Conservation (phyloP, 2,797 vertebrate genomes). For the Chaetophractus vellerosus region DNA sequence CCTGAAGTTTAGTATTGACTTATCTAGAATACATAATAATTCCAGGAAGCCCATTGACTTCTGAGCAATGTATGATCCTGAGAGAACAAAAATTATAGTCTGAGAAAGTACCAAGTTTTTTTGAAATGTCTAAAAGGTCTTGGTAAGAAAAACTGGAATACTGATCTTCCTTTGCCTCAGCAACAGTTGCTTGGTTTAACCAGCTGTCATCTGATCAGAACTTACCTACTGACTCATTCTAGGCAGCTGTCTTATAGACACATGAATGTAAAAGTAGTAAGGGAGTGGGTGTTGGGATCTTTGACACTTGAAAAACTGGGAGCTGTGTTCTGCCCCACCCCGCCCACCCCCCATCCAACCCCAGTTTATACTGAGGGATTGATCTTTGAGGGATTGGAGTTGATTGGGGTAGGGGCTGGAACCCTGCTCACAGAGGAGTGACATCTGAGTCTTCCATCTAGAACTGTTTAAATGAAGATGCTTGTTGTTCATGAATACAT, state of each 20-base stretch:
- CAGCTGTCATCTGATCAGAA: constrained; percentile 58
- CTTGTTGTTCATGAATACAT: constrained; percentile 92
- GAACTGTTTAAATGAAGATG: constrained; percentile 91
- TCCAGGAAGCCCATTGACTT: background rate
- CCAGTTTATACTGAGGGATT: background rate
- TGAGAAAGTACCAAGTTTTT: background rate
- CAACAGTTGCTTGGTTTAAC: background rate
- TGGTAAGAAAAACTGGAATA: background rate
- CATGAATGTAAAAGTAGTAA: constrained; percentile 71
- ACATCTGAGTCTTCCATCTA: constrained; percentile 88
- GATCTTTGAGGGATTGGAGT: constrained; percentile 71
- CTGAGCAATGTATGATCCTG: background rate
- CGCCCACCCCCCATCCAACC: background rate
- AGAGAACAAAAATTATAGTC: background rate
- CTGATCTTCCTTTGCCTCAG: background rate
- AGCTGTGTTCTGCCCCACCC: constrained; percentile 58
- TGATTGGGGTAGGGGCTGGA: constrained; percentile 86
- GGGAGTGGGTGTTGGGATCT: constrained; percentile 75
- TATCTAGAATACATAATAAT: background rate
- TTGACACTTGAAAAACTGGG: constrained; percentile 75
- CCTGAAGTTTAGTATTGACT: background rate
- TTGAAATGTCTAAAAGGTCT: background rate
- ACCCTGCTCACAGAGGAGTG: constrained; percentile 76
- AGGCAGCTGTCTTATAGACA: constrained; percentile 85
- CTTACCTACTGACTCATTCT: constrained; percentile 84